Base-by-base conservation (phyloP, 2,888 invertebrate genomes). In the Drosophila putrida region DNA sequence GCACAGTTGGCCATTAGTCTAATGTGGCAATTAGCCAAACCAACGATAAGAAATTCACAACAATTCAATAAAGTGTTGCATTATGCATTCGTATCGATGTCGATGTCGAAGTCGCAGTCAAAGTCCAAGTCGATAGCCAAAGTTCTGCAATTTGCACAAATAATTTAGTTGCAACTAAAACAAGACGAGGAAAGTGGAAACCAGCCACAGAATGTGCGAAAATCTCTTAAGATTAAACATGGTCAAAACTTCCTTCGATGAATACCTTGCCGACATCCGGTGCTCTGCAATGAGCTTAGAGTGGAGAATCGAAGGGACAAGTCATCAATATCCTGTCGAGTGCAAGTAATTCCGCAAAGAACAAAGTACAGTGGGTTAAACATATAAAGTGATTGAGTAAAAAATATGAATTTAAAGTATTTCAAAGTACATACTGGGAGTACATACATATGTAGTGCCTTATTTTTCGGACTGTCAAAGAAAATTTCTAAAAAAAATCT, bases 141-240 rank as follows among this genome's bases (percentile, higher is more conserved):
- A 71, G 44, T 75, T 65, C 51, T 31, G 43, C 71, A 75, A 75
- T 88, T 73, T 75, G 53, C 68, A 55, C 70, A 81, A 88, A 85
- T 89, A 89, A 85, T 82, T 85, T 77, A 85, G 80, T 75, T 69
- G 80, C 66, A 58, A 50, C 49, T 46, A 20, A 49, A 59, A 65
- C 64, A 75, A 64, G 50, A 13, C 46, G 25, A 46, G 33, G 9
- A 47, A 58, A 58, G 41, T 74, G 68, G 78, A 86, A 72, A 53
- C 47, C n/a, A 11, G 63, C 58, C 70, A 55, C 68, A 50, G 49
- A 78, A 87, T 84, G 84, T 89, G 84, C 72, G 77, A 85, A 88
- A 85, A 85, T 85, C 88, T 85, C 80, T 35, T 49, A 80, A 85
- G 88, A 85, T 89, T 85, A 70, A 85, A 75, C 77, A 73, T 72